These are phyloP conservation scores for Pseudochirops corinnae DNA, from an alignment of 2,797 vertebrate genomes.

Conservation along the genomic window DNA sequence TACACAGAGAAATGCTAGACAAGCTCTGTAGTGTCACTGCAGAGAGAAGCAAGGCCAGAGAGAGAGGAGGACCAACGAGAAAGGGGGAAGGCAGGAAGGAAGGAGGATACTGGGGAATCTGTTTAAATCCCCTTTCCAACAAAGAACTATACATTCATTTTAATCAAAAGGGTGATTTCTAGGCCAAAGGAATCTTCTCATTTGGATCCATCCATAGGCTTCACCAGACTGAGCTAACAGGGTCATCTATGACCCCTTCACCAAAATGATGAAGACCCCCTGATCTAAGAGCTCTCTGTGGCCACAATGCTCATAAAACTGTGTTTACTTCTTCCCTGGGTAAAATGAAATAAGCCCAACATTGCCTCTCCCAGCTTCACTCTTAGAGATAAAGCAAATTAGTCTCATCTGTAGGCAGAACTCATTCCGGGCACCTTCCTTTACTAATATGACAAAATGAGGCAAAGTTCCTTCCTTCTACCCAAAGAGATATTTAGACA, in stretches of 20 bases:
- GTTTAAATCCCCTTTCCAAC: not conserved
- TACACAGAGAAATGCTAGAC: constrained; percentile 21
- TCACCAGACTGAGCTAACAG: not conserved
- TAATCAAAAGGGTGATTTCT: not conserved
- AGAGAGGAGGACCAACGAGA: not conserved
- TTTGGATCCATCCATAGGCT: not conserved
- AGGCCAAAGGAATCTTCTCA: not conserved
- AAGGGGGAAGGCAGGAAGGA: not conserved
- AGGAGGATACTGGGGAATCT: not conserved
- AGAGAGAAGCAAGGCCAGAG: constrained; percentile 19
- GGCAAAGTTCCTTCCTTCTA: not conserved
- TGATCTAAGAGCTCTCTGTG: not conserved
- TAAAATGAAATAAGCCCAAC: not conserved
- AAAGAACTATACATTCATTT: not conserved
- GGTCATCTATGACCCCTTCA: not conserved
- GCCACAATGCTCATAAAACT: not conserved
- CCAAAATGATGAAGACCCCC: not conserved
- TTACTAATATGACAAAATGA: not conserved
- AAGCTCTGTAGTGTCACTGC: not conserved
- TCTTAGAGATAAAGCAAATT: not conserved
- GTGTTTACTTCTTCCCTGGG: not conserved
- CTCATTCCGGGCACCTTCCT: not conserved
- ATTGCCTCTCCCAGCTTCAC: not conserved
- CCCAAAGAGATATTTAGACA: not conserved
- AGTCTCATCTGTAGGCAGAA: not conserved